These are phyloP conservation scores for Platorchestia sp. DNA, from an alignment of 1,140 invertebrate species.

Conservation along the genomic window DNA sequence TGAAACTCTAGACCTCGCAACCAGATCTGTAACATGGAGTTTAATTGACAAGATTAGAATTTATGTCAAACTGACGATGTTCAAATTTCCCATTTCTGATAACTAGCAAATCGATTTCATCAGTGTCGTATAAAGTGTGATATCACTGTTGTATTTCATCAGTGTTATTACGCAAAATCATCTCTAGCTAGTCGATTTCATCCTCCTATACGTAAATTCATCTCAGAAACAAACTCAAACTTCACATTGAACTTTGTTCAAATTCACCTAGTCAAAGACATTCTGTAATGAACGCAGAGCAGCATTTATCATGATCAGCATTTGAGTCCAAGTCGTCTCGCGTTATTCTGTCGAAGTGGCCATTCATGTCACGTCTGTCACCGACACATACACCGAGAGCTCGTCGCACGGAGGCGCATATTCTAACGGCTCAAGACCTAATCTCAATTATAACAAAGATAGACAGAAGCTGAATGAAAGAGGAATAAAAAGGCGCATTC, in stretches of 20 bases:
- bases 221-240: not conserved
- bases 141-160: not conserved
- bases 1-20: not conserved
- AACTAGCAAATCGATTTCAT: not conserved
- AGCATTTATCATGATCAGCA: not conserved
- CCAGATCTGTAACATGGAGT: not conserved
- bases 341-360: not conserved
- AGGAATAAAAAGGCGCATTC: constrained; percentile 41
- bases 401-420: not conserved
- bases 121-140: not conserved
- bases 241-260: not conserved
- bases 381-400: not conserved
- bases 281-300: not conserved
- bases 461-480: constrained; percentile 47
- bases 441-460: constrained; percentile 56
- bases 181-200: no score
- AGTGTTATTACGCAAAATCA: no score
- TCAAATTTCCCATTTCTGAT: not conserved
- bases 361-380: not conserved
- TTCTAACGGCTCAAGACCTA: constrained; percentile 53
- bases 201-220: no score
- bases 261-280: not conserved
- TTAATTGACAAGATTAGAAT: not conserved
- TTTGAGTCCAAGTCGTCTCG: not conserved
- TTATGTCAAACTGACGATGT: not conserved